phyloP scores from a whole-genome alignment of 2,888 invertebrate genomes.

The Macaria notata region DNA sequence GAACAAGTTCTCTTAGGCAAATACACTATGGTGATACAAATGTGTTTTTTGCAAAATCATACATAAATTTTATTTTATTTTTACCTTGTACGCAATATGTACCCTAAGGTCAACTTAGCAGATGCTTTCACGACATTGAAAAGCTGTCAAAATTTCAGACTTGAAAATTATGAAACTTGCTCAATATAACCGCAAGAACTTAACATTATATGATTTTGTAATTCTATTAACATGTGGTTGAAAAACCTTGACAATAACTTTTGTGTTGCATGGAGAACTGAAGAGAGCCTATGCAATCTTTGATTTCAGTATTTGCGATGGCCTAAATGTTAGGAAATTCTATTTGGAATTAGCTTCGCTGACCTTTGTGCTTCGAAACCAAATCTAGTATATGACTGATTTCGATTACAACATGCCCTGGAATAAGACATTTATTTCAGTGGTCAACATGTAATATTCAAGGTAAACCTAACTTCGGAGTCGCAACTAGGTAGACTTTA shows the following conservation, averaged over 20 bases:
- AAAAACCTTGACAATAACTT: conserved; percentile 16
- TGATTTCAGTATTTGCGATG: not conserved
- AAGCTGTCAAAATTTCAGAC: conserved; percentile 8
- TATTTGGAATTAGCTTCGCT: conserved; percentile 6
- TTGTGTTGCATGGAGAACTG: not conserved
- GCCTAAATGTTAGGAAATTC: conserved; percentile 11
- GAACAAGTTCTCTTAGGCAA: too few species aligned
- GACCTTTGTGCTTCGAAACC: conserved; percentile 12
- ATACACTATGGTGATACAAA: too few species aligned
- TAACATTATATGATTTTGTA: not conserved
- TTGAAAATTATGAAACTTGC: not conserved
- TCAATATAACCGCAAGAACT: conserved; percentile 8
- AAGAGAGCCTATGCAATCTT: not conserved
- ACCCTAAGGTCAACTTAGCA: conserved; percentile 11
- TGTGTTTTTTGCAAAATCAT: too few species aligned
- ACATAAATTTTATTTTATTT: too few species aligned
- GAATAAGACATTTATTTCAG: not conserved
- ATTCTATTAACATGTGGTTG: conserved; percentile 1
- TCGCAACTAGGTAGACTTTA: too few species aligned
- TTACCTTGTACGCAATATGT: not conserved
- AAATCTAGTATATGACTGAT: not conserved
- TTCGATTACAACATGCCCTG: conserved; percentile 4
- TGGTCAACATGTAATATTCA: not conserved
- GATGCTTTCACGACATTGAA: conserved; percentile 13
- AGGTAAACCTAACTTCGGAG: too few species aligned